Evolutionary conservation across 2,888 invertebrate genomes (phyloP).

Genomic region (Andrena praecox): DNA sequence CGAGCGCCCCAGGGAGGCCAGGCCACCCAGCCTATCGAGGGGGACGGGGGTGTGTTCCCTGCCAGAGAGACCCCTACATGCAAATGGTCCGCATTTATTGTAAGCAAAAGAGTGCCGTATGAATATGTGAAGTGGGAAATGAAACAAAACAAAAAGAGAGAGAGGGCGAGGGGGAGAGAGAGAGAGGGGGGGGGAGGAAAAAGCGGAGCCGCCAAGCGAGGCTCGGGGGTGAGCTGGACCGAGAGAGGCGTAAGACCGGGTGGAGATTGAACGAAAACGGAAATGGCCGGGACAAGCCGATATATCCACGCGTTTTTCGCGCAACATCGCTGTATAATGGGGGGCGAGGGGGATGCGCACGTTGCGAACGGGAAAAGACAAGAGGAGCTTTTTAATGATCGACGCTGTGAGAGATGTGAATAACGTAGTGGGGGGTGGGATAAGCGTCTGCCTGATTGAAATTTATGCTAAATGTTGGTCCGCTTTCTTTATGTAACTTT

Average conservation of each 20-base stretch:
- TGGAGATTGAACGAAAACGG: slow-evolving; percentile 54
- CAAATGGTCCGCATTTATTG: slow-evolving; percentile 83
- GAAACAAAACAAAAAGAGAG: slow-evolving; percentile 69
- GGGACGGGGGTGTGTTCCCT: slow-evolving; percentile 73
- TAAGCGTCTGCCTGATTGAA: not conserved
- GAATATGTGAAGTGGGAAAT: slow-evolving; percentile 82
- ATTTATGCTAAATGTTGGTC: not conserved
- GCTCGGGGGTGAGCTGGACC: not conserved
- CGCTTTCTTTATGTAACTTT: not conserved
- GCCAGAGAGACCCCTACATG: slow-evolving; percentile 77
- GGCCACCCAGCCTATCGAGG: slow-evolving; percentile 49
- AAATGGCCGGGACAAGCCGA: slow-evolving; percentile 57
- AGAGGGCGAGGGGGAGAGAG: not conserved
- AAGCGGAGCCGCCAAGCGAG: slow-evolving; percentile 19
- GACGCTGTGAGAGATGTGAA: slow-evolving; percentile 7
- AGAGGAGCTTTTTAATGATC: slow-evolving; percentile 38
- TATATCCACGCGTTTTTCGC: slow-evolving; percentile 31
- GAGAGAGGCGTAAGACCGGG: slow-evolving; percentile 18
- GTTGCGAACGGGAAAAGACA: not conserved
- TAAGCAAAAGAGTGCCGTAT: slow-evolving; percentile 80
- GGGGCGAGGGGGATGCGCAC: not conserved
- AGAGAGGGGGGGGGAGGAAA: slow-evolving; percentile 2
- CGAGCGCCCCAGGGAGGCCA: slow-evolving; percentile 58
- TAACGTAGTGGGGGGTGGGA: not conserved
- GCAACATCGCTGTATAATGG: slow-evolving; percentile 13